These are phyloP conservation scores for Netelia virgata DNA, from an alignment of 2,888 invertebrate genomes.

Conservation along the genomic window DNA sequence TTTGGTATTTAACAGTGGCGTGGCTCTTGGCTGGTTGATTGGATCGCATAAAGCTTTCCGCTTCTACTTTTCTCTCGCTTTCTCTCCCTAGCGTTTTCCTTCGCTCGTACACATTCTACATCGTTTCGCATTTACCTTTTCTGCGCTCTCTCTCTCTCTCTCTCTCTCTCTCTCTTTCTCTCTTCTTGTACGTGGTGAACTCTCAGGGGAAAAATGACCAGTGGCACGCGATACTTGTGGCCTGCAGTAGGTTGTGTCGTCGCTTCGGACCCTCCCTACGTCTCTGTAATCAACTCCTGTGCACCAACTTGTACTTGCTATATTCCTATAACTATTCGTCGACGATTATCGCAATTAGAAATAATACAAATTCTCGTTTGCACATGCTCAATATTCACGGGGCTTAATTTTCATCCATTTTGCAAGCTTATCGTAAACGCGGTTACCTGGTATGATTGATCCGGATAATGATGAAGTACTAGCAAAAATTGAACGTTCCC, in stretches of 20 bases:
- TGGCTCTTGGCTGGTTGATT: constrained; percentile 49
- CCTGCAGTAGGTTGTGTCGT: constrained; percentile 29
- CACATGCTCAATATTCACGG: constrained; percentile 35
- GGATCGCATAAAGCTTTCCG: constrained; percentile 42
- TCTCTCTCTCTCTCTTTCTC: background rate
- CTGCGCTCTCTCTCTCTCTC: constrained; percentile 27
- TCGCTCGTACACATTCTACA: constrained; percentile 13
- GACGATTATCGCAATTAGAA: constrained; percentile 60
- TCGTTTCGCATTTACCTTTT: constrained; percentile 36
- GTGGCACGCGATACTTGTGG: constrained; percentile 61
- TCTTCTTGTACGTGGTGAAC: constrained; percentile 6
- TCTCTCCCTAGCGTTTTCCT: background rate
- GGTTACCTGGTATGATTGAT: too few species aligned
- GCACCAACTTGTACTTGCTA: background rate
- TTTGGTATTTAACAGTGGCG: constrained; percentile 41
- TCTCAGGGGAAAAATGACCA: constrained; percentile 61
- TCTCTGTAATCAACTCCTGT: constrained; percentile 55
- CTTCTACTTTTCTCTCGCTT: constrained; percentile 29
- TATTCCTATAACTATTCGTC: constrained; percentile 1
- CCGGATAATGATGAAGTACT: too few species aligned
- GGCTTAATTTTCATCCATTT: background rate
- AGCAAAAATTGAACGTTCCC: too few species aligned
- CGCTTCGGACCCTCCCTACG: constrained; percentile 37
- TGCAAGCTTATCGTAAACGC: background rate
- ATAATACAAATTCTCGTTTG: constrained; percentile 57